Evolutionary conservation across 2,113 vertebrate species (phyloP), one percentile per base, ranked within the genome.

Genomic region (Rhodinocichla rosea): DNA sequence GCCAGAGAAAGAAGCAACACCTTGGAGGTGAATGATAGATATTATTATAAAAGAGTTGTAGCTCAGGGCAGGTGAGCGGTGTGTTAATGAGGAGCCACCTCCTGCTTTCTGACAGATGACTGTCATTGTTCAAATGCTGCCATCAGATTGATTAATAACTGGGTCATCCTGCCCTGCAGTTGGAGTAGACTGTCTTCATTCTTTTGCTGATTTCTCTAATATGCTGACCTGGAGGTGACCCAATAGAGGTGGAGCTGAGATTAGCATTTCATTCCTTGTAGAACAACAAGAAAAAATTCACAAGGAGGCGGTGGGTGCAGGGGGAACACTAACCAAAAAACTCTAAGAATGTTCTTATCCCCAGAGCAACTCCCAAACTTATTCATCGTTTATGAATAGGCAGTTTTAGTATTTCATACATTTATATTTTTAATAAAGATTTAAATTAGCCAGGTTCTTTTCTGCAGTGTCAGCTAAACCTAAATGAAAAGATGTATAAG

Each of bases 31-130:
- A 98, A 96, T 98, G 97, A 98, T 98, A 85, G 98, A 98, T 98
- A 98, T 98, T 97, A 98, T 98, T 98, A 98, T 97, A 97, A 98
- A 97, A 94, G 95, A 97, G 97, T 97, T 98, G 97, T 97, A 98
- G 98, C 98, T 98, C 94, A 98, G 98, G 98, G 98, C 98, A 98
- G 98, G 98, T 98, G 98, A 98, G 98, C 28, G 3, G 95, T 94
- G 98, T 94, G 97, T 97, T 98, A 98, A 98, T 97, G 97, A 99
- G 98, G 98, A 97, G 91, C 98, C 98, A 97, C 98, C 98, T 98
- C 97, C 97, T 94, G 98, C 96, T 97, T 98, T 96, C 97, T 98
- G 99, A 99, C 99, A 99, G 98, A 98, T 98, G 98, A 98, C 98
- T 98, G 98, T 98, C 98, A 97, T 97, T 89, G 97, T 96, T 97